phyloP scores from a whole-genome alignment of 2,888 invertebrate genomes.

The Lepeophtheirus nordmannii region DNA sequence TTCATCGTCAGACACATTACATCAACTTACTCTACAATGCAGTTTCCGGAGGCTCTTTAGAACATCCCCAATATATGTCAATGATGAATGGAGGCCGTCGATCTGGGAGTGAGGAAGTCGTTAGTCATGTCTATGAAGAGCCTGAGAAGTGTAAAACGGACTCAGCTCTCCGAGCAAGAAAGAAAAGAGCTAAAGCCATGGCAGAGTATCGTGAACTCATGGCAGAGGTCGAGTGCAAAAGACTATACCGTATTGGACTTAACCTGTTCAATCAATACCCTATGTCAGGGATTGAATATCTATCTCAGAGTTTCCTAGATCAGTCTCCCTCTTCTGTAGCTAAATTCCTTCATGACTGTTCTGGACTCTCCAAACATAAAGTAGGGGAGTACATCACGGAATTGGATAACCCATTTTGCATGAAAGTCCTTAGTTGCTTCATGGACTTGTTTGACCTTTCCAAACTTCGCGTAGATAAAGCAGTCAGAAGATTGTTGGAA shows the following conservation, averaged over 20 bases:
- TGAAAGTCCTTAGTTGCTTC: constrained; percentile 23
- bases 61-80: not conserved
- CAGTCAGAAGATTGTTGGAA: constrained; percentile 2
- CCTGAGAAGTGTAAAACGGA: not conserved
- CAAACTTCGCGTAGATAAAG: constrained; percentile 17
- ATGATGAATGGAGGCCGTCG: not conserved
- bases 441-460: constrained; percentile 22
- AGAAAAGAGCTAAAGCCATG: constrained; percentile 1
- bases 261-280: constrained; percentile 24
- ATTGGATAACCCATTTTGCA: constrained; percentile 15
- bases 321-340: constrained; percentile 13
- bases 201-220: constrained; percentile 18
- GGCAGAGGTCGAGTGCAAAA: constrained; percentile 21
- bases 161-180: not conserved
- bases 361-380: constrained; percentile 6
- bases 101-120: constrained; percentile 1
- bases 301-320: constrained; percentile 17
- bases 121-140: not conserved
- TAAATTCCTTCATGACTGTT: constrained; percentile 18
- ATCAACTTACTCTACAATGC: constrained; percentile 25
- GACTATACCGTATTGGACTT: constrained; percentile 19
- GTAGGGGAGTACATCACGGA: constrained; percentile 20
- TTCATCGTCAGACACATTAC: constrained; percentile 8
- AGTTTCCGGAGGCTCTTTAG: constrained; percentile 10
- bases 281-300: constrained; percentile 17